Evolutionary conservation across 2,888 invertebrate genomes (phyloP), one percentile per base, ranked within the genome.

Genomic region (Chirona hameri): DNA sequence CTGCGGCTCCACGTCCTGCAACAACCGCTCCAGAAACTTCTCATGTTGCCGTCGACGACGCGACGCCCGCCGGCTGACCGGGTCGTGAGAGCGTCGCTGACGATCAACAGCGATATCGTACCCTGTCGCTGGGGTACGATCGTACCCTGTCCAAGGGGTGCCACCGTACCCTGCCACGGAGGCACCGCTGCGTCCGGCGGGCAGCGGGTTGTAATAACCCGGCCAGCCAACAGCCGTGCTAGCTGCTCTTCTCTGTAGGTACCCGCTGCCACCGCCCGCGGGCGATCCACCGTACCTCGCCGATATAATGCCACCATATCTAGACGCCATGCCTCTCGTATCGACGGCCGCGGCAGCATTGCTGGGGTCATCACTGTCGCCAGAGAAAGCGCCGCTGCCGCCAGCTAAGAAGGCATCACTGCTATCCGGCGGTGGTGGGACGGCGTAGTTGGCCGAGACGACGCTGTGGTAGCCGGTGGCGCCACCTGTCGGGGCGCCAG

Each of bases 1-100:
- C 76, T 76, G 76, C 10, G 76, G 76, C 76, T 76, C 76, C 76
- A 76, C 76, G 76, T 76, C 76, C 0, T 24, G 39, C 76, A 76
- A 39, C 76, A 76, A 39, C 7, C 21, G 21, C 39, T 76, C 76
- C 24, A 76, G 21, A 39, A 76, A 76, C 39, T 12, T 24, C 27
- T 12, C 46, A 10, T 76, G 76, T 2, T 18, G 76, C 10, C 24
- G 76, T 7, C 39, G 72, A 4, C 21, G 72, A 7, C 31, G 31
- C 21, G 72, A 5, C 39, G 60, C 0, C 76, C 14, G 76, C 39
- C 76, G 39, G 5, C 46, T 2, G 39, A 2, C 4, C 31, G 15
- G 31, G 18, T 27, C 14, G 15, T 31, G 72, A 14, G 31, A 72
- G 72, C 72, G 72, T 15, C 72, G 72, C 18, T 14, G 72, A 29